phyloP scores from a whole-genome alignment of 1,140 invertebrate species.

The Geopemphigus sp. region DNA sequence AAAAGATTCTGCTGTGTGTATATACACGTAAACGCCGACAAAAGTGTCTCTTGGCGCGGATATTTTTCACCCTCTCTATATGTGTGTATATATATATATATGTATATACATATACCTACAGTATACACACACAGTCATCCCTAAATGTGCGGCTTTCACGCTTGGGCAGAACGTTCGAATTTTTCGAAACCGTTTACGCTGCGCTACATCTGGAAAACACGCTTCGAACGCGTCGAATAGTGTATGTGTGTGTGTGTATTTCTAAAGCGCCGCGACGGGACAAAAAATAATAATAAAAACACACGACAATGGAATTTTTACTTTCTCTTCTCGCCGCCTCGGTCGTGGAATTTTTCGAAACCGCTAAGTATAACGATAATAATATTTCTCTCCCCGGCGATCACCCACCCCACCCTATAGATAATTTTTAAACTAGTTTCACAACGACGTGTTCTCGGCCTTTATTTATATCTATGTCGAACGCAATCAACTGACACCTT shows the following conservation, averaged over 20 bases:
- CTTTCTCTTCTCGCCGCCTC: neutral
- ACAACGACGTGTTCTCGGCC: no score
- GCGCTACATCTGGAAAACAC: conserved; percentile 26
- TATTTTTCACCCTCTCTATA: conserved; percentile 26
- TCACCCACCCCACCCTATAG: neutral
- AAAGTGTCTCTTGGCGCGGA: conserved; percentile 35
- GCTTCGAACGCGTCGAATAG: conserved; percentile 16
- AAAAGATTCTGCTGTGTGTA: conserved; percentile 27
- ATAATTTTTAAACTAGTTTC: no score
- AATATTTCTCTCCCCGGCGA: neutral
- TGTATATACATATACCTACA: neutral
- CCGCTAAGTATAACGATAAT: neutral
- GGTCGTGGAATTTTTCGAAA: conserved; percentile 20
- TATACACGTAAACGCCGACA: conserved; percentile 30
- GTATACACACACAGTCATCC: neutral
- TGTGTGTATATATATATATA: neutral
- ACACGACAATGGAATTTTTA: conserved; percentile 18
- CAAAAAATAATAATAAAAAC: conserved; percentile 10
- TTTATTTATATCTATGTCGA: no score
- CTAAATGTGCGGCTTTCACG: conserved; percentile 39
- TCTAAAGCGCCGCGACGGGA: conserved; percentile 13
- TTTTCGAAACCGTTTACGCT: conserved; percentile 18
- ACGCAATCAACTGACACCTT: no score
- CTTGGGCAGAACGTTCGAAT: conserved; percentile 32
- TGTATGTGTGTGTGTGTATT: neutral